A percentile compares a stretch with the other conserved stretches of the same genome.
phyloP scores from a whole-genome alignment of 2,888 invertebrate species.

The Tetramorium bicarinatum region DNA sequence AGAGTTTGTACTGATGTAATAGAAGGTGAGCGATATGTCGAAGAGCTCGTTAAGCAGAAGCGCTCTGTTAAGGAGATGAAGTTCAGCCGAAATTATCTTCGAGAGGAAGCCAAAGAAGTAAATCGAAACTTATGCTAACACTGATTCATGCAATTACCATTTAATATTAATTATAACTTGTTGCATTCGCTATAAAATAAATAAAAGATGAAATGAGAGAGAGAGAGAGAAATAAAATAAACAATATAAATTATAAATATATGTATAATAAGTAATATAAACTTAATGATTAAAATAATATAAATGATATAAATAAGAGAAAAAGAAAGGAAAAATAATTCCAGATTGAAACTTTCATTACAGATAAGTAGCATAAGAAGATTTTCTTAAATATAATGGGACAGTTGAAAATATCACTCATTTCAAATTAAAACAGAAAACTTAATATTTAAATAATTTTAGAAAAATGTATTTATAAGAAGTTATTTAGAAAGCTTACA shows the following conservation, averaged over 20 bases:
- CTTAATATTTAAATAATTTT: not conserved
- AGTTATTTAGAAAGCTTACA: not conserved
- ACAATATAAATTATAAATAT: not conserved
- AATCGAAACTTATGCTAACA: not conserved
- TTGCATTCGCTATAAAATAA: not conserved
- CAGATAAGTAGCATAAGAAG: not conserved
- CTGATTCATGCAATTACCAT: not conserved
- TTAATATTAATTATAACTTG: not conserved
- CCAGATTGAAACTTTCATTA: not conserved
- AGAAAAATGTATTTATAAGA: not conserved
- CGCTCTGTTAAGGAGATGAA: slow-evolving; percentile 16
- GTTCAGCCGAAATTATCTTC: not conserved
- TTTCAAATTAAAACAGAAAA: not conserved
- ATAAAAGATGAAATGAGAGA: not conserved
- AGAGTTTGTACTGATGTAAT: slow-evolving; percentile 87
- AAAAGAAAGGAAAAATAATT: not conserved
- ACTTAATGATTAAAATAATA: not conserved
- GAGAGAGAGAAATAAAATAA: not conserved
- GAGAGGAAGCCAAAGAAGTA: slow-evolving; percentile 51
- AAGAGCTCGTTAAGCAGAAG: slow-evolving; percentile 83
- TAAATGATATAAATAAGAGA: not conserved
- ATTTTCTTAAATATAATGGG: not conserved
- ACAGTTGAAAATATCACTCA: not conserved
- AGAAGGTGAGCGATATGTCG: slow-evolving; percentile 87
- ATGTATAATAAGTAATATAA: no score